A percentile compares a stretch with the other conserved stretches of the same genome.
phyloP scores from a whole-genome alignment of 1,140 invertebrate genomes.

The Muscidifurax raptorellus region DNA sequence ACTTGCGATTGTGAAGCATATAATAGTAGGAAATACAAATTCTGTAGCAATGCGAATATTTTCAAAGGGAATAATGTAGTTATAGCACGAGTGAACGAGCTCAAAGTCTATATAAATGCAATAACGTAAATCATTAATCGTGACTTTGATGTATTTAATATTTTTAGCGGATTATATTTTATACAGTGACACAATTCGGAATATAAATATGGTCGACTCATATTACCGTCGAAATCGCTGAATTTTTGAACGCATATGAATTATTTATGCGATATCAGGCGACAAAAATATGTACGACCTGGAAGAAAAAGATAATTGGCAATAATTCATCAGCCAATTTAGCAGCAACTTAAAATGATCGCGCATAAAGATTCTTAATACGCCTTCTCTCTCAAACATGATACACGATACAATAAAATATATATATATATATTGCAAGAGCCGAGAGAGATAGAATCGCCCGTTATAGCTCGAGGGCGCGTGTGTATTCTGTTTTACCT shows the following conservation, averaged over 20 bases:
- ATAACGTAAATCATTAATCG: too few species aligned
- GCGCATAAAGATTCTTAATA: not conserved
- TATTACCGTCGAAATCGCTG: too few species aligned
- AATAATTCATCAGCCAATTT: slow-evolving; percentile 8
- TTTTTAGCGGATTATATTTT: not conserved
- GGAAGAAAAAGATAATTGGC: slow-evolving; percentile 1
- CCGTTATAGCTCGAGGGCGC: slow-evolving; percentile 9
- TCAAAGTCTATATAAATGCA: too few species aligned
- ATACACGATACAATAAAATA: slow-evolving; percentile 22
- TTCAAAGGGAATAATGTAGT: too few species aligned
- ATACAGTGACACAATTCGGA: not conserved
- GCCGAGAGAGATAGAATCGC: not conserved
- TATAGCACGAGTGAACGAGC: too few species aligned
- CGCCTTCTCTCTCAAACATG: not conserved
- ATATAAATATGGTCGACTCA: not conserved
- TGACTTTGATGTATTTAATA: too few species aligned
- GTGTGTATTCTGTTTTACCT: not conserved
- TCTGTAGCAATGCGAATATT: too few species aligned
- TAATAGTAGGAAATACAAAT: too few species aligned
- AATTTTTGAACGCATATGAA: not conserved
- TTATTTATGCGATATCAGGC: not conserved
- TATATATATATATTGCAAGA: slow-evolving; percentile 2
- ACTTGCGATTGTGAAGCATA: too few species aligned
- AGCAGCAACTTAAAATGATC: not conserved
- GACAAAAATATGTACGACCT: not conserved